Evolutionary conservation across 1,140 invertebrate genomes (phyloP), one percentile per base, ranked within the genome.

Genomic region (Zeugodacus cucurbitae): DNA sequence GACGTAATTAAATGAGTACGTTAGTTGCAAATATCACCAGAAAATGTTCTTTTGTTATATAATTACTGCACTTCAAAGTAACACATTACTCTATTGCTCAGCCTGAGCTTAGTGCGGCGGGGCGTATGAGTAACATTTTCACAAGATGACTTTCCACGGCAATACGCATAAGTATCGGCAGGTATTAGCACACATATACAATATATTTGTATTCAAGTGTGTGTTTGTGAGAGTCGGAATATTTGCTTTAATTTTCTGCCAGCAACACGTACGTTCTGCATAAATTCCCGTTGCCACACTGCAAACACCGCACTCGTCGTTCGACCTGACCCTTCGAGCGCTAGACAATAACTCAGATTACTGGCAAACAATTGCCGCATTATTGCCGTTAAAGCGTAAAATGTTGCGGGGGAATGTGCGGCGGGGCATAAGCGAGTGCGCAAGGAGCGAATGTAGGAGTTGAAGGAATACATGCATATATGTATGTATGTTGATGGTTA

Each of bases 261-360:
- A 62, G 32, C 86, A 87, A 62, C 86, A 87, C 86, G 58, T 87
- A 44, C 34, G 20, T 64, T 34, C 41, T 3, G 14, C 58, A 87
- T 87, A 64, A 87, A 87, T 87, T 87, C 86, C 58, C 86, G 11
- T 6, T 87, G 57, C 62, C 41, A 41, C 67, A 20, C 34, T 41
- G 22, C 34, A 64, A 6, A 3, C 32, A 17, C 14, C 14, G 8
- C 17, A 0, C 34, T 4, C 67, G 32, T 17, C 34, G 32, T 8
- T 8, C 34, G 17, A 22, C 20, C 41, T 87, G 58, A 87, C 86
- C 58, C 22, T n/a, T n/a, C 57, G 34, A 20, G 86, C 10, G 4
- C 17, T 34, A 34, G 62, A 87, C 86, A 87, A 87, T 87, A 64
- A 58, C 41, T 64, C 62, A 87, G 86, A 87, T 87, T 87, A 64